Evolutionary conservation across 2,888 invertebrate genomes (phyloP), one percentile per base, ranked within the genome.

Genomic region (Abrostola tripartita): DNA sequence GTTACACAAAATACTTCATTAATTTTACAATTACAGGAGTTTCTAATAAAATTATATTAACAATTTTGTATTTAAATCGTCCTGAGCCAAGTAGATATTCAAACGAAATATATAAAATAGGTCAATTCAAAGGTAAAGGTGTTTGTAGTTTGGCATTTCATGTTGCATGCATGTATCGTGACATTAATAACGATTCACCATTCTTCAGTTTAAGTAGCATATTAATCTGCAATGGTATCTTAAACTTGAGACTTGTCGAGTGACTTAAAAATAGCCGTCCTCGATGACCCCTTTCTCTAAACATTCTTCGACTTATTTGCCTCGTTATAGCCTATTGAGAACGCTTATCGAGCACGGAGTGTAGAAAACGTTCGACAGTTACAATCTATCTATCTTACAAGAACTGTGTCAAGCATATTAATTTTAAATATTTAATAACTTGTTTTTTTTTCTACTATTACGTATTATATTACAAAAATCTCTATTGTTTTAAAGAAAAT

Each of bases 291-390:
- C 73, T 81, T 83, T 80, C 71, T 78, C 69, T 71, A 69, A 79
- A 71, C 74, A 79, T 78, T 81, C 74, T 80, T 77, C 68, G 69
- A 81, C 79, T 82, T 82, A 84, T 85, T 84, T 84, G 74, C 78
- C 75, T 83, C 78, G 78, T 84, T 80, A 81, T 71, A 75, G 76
- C 59, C 72, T 78, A 82, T 82, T 82, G 79, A 76, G 55, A 70
- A 80, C 73, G 78, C 71, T 80, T 82, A 78, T 58, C 44, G 44
- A 9, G 44, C 44, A 47, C 44, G 44, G 44, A 47, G 44, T 47
- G 44, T 14, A 24, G 44, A 6, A 47, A 24, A 47, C 24, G 44
- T 47, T 47, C 44, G 44, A 14, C 14, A 47, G 24, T 8, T 9
- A 47, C 44, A 14, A 47, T 24, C 44, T 69, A 68, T 68, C 61